Conservation (phyloP, 2,113 vertebrate species). For the Pachycephala philippinensis region DNA sequence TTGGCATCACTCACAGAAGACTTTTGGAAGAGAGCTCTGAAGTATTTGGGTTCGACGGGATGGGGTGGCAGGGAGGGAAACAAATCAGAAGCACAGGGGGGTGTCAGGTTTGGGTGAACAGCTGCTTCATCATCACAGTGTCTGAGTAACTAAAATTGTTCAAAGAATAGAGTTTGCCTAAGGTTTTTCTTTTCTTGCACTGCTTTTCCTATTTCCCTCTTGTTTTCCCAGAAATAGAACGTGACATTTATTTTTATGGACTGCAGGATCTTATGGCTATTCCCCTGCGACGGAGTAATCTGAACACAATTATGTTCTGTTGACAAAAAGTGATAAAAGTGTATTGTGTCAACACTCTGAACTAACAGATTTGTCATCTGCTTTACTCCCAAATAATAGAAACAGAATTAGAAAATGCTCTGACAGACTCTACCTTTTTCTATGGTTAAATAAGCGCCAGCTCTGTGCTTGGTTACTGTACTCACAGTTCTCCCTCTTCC, state of each 20-base stretch:
- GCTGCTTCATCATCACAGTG: not conserved
- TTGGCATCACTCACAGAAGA: not conserved
- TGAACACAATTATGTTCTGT: conserved; percentile 34
- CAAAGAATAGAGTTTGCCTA: not conserved
- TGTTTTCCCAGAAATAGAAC: conserved; percentile 23
- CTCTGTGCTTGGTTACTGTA: not conserved
- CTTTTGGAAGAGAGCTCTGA: not conserved
- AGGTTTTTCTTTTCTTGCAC: not conserved
- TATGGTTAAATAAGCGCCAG: not conserved
- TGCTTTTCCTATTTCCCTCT: not conserved
- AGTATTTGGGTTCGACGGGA: not conserved
- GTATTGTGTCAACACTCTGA: conserved; percentile 36
- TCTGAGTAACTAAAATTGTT: not conserved
- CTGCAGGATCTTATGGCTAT: conserved; percentile 37
- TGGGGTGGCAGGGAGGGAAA: not conserved
- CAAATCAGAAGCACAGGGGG: not conserved
- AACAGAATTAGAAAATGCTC: conserved; percentile 37
- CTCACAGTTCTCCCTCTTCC: not conserved
- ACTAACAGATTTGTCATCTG: conserved; percentile 50
- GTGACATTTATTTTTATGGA: conserved; percentile 43
- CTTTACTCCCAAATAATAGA: conserved; percentile 23
- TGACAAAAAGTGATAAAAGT: conserved; percentile 47
- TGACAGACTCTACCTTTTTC: not conserved
- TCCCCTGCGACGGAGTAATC: conserved; percentile 6
- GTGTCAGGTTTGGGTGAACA: not conserved